Evolutionary conservation across 2,888 invertebrate species (phyloP).

Genomic region (Myathropa florea): DNA sequence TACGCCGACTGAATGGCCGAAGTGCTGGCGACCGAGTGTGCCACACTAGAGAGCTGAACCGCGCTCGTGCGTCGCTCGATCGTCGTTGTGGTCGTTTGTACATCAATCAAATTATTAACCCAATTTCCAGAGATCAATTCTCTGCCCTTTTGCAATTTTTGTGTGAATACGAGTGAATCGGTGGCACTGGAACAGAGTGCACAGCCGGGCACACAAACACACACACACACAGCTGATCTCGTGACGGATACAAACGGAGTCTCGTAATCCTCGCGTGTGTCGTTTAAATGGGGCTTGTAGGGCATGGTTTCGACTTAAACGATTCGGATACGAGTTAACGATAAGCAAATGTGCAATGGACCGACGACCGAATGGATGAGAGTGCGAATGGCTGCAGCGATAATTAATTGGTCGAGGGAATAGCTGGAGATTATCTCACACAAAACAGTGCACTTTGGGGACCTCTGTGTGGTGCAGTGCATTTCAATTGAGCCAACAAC

Average conservation of each 20-base stretch:
- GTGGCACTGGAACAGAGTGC: constrained; percentile 59
- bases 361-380: background rate
- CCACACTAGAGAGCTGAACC: constrained; percentile 26
- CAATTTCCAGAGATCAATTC: constrained; percentile 69
- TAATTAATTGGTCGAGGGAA: background rate
- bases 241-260: constrained; percentile 29
- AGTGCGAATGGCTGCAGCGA: background rate
- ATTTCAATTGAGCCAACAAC: background rate
- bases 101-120: constrained; percentile 71
- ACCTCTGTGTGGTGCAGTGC: background rate
- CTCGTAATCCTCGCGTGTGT: constrained; percentile 29
- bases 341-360: constrained; percentile 42
- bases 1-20: constrained; percentile 60
- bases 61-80: background rate
- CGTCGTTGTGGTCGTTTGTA: constrained; percentile 33
- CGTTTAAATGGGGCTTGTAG: constrained; percentile 61
- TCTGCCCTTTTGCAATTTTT: constrained; percentile 70
- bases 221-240: constrained; percentile 53
- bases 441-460: background rate
- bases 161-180: constrained; percentile 64
- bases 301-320: constrained; percentile 46
- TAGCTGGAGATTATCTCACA: background rate
- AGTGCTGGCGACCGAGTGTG: constrained; percentile 57
- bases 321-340: constrained; percentile 23
- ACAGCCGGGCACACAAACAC: constrained; percentile 1